Evolutionary conservation across 2,888 invertebrate species (phyloP), one percentile per base, ranked within the genome.

Genomic region (Melangyna quadrimaculata): DNA sequence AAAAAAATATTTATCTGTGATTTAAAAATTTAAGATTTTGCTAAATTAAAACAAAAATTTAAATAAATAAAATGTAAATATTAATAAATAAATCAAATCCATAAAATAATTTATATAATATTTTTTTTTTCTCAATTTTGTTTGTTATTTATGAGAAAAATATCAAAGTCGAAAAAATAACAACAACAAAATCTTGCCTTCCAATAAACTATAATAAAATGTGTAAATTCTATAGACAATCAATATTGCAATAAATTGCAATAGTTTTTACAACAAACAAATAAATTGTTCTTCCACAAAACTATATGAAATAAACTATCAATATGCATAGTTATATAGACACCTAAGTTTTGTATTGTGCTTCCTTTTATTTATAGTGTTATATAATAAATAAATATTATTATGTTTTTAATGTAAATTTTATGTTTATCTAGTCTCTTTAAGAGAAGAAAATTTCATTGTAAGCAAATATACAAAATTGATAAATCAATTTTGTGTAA

Each of bases 141-240:
- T 71, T 81, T 75, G 71, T 81, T 65, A 53, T 72, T 75, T 67
- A 35, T 74, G 63, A 24, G 19, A 37, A 65, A 69, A 57, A 43
- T 17, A 10, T 10, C 7, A 22, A 45, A n/a, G 1, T 53, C 4
- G n/a, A 22, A 55, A 61, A 53, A 61, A 79, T 72, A 69, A 65
- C 48, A 48, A 84, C 87, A 88, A 88, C 87, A 84, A 88, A 88
- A 88, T 88, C 87, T 88, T 87, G 87, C 87, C 87, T 88, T 88
- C 87, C 87, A 86, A 43, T 83, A 72, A 32, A 57, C 19, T 35
- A 55, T 19, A 35, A 61, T 35, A 67, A 24, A 48, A 24, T 59
- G 8, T 37, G 22, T 22, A 59, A 61, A 40, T 9, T 40, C 19
- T 24, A 70, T 61, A 17, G 57, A 67, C 10, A 27, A 63, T 57